These are phyloP conservation scores for Phrynocephalus forsythii DNA, from an alignment of 2,797 vertebrate genomes.

Conservation along the genomic window DNA sequence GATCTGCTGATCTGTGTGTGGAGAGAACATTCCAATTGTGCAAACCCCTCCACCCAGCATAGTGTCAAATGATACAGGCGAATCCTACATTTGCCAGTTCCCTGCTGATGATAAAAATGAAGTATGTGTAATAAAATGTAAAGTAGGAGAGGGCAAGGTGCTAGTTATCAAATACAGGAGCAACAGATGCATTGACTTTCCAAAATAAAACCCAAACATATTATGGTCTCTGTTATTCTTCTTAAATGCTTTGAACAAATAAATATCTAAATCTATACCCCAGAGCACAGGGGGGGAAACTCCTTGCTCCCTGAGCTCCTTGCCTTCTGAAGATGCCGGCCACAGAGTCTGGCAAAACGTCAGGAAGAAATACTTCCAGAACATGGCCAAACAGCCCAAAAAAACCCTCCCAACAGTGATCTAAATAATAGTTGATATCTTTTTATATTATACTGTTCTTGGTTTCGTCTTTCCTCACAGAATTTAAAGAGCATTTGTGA, in stretches of 20 bases:
- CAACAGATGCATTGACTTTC: not conserved
- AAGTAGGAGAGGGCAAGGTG: not conserved
- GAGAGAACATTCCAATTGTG: not conserved
- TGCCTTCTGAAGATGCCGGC: no score
- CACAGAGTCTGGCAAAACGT: no score
- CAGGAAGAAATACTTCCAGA: no score
- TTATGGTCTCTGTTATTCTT: not conserved
- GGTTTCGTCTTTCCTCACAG: not conserved
- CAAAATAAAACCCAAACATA: not conserved
- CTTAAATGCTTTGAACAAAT: not conserved
- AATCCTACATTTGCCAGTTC: not conserved
- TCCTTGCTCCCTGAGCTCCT: no score
- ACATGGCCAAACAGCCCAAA: no score
- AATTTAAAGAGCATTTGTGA: not conserved
- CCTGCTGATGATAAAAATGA: not conserved
- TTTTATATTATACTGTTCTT: not conserved
- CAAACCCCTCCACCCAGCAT: not conserved
- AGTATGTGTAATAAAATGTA: not conserved
- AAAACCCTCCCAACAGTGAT: no score
- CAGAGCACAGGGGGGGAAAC: no score
- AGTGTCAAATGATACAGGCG: not conserved
- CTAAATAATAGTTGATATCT: not conserved
- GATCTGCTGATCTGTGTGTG: not conserved
- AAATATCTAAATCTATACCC: not conserved
- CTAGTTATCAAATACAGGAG: not conserved